Evolutionary conservation across 2,797 vertebrate species (phyloP).

Genomic region (Lycodopsis pacificus): DNA sequence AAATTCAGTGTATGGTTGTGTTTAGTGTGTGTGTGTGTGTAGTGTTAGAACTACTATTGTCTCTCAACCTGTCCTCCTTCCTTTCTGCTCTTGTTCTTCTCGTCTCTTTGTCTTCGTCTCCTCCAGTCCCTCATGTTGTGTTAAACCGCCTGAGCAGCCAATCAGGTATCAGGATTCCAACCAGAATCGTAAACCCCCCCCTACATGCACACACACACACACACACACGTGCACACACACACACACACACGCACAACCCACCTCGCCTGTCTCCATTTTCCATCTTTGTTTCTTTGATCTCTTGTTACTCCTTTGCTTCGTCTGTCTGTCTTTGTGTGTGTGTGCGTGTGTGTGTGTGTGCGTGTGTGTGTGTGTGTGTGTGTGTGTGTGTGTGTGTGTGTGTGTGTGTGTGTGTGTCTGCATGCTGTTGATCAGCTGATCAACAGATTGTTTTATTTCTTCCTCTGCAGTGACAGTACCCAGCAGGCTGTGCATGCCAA

Average conservation of each 20-base stretch:
- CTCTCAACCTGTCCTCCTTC: conserved; percentile 40
- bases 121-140: conserved; percentile 79
- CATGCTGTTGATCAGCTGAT: conserved; percentile 63
- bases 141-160: conserved; percentile 91
- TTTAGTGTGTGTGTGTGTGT: conserved; percentile 16
- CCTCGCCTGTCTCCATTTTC: too few species aligned
- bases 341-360: too few species aligned
- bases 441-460: conserved; percentile 42
- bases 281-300: too few species aligned
- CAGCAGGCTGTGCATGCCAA: conserved; percentile 44
- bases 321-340: conserved; percentile 45
- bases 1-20: not conserved
- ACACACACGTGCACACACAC: too few species aligned
- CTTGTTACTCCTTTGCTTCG: not conserved
- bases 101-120: conserved; percentile 26
- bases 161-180: conserved; percentile 89
- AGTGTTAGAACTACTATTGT: not conserved
- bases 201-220: too few species aligned
- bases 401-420: conserved; percentile 44
- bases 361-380: too few species aligned
- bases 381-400: conserved; percentile 45
- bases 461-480: conserved; percentile 30
- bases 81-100: conserved; percentile 17
- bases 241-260: too few species aligned
- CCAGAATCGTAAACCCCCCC: conserved; percentile 33